Percentiles rank a stretch among this genome's conserved stretches.
These are phyloP conservation scores for Athalia rosae DNA, from an alignment of 2,888 invertebrate species.

Conservation along the genomic window DNA sequence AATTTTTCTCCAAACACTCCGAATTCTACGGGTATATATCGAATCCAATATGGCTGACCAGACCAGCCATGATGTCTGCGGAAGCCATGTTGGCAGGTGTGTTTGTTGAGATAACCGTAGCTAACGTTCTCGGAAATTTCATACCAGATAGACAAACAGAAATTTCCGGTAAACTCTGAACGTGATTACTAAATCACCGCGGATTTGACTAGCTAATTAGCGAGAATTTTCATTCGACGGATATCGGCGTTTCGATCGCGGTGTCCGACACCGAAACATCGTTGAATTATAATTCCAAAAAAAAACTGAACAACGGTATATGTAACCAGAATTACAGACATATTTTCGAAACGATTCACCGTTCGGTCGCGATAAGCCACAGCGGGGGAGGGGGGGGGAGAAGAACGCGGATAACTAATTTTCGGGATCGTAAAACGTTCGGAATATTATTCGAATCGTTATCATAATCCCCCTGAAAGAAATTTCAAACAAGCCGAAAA, in stretches of 20 bases:
- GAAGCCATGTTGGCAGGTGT: slow-evolving; percentile 74
- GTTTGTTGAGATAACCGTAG: slow-evolving; percentile 51
- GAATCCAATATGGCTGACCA: slow-evolving; percentile 71
- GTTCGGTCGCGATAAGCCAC: slow-evolving; percentile 18
- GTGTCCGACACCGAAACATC: not conserved
- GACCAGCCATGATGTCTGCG: slow-evolving; percentile 72
- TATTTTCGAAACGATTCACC: too few relatives aligned
- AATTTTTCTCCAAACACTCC: slow-evolving; percentile 30
- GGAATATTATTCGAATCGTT: slow-evolving; percentile 23
- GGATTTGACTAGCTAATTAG: too few relatives aligned
- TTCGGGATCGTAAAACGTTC: slow-evolving; percentile 20
- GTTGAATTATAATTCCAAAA: not conserved
- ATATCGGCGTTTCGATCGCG: not conserved
- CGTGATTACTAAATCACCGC: not conserved
- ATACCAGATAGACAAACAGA: not conserved
- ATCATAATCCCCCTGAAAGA: slow-evolving; percentile 23
- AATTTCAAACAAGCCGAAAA: slow-evolving; percentile 23
- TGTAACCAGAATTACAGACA: too few relatives aligned
- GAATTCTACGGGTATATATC: slow-evolving; percentile 59
- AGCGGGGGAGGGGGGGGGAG: not conserved
- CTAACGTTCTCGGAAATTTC: slow-evolving; percentile 29
- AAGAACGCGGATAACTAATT: not conserved
- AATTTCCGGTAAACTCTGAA: not conserved
- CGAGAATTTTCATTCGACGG: too few relatives aligned
- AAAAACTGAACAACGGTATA: too few relatives aligned